Conservation (phyloP, 2,113 vertebrate species). For the Telmatochromis sp. region DNA sequence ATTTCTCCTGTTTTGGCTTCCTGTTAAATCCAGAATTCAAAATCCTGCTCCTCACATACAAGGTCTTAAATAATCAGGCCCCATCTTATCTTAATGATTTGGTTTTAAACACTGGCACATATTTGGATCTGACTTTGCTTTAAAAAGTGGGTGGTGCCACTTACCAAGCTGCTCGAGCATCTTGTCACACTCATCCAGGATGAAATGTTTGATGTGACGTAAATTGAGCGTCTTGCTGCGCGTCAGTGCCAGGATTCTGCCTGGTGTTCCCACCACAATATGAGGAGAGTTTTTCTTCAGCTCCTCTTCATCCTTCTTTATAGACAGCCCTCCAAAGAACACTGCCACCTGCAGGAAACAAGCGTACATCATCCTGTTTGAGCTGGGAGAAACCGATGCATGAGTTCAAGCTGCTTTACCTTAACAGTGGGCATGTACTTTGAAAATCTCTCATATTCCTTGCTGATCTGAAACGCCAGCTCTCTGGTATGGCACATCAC, state of each 20-base stretch:
- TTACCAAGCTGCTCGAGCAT: background rate
- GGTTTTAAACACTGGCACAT: background rate
- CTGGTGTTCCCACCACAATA: conserved; percentile 81
- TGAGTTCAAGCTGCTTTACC: background rate
- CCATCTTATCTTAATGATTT: too few relatives aligned
- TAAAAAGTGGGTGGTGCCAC: background rate
- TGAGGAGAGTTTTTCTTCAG: conserved; percentile 83
- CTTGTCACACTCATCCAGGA: background rate
- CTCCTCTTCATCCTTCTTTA: conserved; percentile 83
- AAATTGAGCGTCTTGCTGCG: background rate
- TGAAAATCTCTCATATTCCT: conserved; percentile 86
- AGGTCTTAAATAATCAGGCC: too few relatives aligned
- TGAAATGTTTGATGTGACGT: background rate
- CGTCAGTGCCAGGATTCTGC: background rate
- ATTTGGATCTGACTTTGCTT: background rate
- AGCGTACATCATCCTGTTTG: background rate
- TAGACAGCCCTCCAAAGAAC: conserved; percentile 82
- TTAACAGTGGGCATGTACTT: conserved; percentile 86
- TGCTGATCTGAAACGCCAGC: conserved; percentile 87
- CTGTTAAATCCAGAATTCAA: too few relatives aligned
- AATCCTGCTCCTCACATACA: too few relatives aligned
- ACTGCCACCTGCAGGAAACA: conserved; percentile 65
- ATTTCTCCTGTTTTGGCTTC: too few relatives aligned
- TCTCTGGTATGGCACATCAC: conserved; percentile 87
- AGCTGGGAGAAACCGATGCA: background rate